Base-by-base conservation (phyloP, 2,797 vertebrate species). In the Odontamblyopus rebecca region DNA sequence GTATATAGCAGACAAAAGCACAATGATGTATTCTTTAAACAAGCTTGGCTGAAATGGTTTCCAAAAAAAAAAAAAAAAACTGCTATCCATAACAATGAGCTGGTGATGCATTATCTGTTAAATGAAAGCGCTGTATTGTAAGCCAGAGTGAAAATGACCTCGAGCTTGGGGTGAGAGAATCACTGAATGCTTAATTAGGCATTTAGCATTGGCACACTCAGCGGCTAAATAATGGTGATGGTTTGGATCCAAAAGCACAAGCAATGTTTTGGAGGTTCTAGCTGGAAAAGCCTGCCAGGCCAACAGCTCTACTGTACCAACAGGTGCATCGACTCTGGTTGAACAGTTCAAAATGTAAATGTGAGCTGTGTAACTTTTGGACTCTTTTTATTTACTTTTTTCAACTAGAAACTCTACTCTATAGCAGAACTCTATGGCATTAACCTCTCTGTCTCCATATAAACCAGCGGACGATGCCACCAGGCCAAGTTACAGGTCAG, bases 81-180 rank as follows among this genome's bases (percentile, higher is more conserved):
- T 72, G 72, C 68, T 80, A 80, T 88, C 68, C 78, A 85, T 88
- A 85, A 86, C 83, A 87, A 85, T 86, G 82, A 84, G 80, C 69
- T 67, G 26, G 69, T 67, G 82, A 86, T 87, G 79, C 78, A 76
- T 68, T 85, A 76, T 85, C 82, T 82, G 72, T 80, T 72, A 85
- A 88, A 90, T 90, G 70, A 84, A 88, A 88, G 85, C 70, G 84
- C 76, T 81, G 75, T 61, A 79, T 87, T 88, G 79, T 82, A 82
- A 87, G 79, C 75, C 78, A 64, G 74, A 81, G 76, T 85, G 83
- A 88, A 84, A 91, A 89, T 91, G 82, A 89, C 88, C 89, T 89
- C 82, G 85, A 88, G 82, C 87, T 90, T 85, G 82, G 74, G 72
- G 70, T 68, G 75, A 85, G 79, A 84, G 85, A 72, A 70, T 73